Evolutionary conservation across 2,888 invertebrate genomes (phyloP).

Genomic region (Deilephila elpenor): DNA sequence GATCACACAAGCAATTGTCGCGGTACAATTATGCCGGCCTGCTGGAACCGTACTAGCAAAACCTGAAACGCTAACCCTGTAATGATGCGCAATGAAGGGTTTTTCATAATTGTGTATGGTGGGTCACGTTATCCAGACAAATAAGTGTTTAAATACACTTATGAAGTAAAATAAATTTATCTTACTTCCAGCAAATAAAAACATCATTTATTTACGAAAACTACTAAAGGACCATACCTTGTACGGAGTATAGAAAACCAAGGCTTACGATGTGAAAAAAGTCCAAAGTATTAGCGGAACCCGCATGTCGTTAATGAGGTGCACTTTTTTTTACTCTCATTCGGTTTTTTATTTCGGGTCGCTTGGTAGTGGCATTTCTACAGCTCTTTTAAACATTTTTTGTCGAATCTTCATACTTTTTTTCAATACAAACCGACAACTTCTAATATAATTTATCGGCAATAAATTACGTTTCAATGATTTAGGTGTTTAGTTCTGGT

Average conservation of each 20-base stretch:
- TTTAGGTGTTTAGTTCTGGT: too few relatives aligned
- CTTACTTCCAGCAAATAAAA: too few relatives aligned
- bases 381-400: background rate
- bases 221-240: background rate
- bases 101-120: too few relatives aligned
- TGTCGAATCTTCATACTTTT: background rate
- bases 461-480: background rate
- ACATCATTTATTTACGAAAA: background rate
- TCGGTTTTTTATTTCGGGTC: background rate
- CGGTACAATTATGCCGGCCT: too few relatives aligned
- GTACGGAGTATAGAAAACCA: background rate
- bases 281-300: slow-evolving; percentile 7
- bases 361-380: background rate
- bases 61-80: too few relatives aligned
- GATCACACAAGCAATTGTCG: too few relatives aligned
- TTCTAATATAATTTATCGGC: background rate
- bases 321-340: background rate
- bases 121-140: too few relatives aligned
- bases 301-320: slow-evolving; percentile 14
- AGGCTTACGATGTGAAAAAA: background rate
- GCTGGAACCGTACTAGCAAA: too few relatives aligned
- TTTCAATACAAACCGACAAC: background rate
- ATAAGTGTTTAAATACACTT: too few relatives aligned
- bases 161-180: too few relatives aligned
- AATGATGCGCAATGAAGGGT: too few relatives aligned